Base-by-base conservation (phyloP, 2,797 vertebrate genomes). In the Dicrostonyx torquatus region DNA sequence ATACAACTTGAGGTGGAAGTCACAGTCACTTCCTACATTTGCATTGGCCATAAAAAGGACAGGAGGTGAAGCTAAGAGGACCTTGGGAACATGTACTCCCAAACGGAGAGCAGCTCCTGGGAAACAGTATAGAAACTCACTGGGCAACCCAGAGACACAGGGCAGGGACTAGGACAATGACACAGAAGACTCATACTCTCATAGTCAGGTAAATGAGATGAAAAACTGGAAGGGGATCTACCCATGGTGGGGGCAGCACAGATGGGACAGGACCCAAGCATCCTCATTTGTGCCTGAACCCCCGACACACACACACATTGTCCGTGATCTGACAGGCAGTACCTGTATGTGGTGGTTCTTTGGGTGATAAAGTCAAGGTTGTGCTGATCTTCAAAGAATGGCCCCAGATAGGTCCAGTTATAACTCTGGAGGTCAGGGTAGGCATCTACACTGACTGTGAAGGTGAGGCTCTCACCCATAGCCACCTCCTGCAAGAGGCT, bases 361-460 rank as follows among this genome's bases (percentile, higher is more conserved):
- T 0, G 9, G 75, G 5, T 77, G 26, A 0, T 14, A 78, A 87
- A 93, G 17, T 34, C 11, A 48, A 96, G 89, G 10, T 45, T 82
- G 31, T 40, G 73, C 10, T 48, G 55, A 12, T 93, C 66, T 37
- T n/a, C 68, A 78, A 94, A 96, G 93, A 97, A 96, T 34, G 97
- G 96, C 24, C 97, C 97, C 0, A 1, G 80, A 73, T 98, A 98
- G 40, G 97, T 94, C 98, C 98, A 99, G 82, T 55, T 91, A 89
- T 96, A 97, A 13, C 34, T 10, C 8, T 96, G 97, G 50, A 99
- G 98, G 58, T 95, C 90, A 6, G 99, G 99, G 86, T 99, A 99
- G 14, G 99, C 99, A 70, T 99, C 98, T 14, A 99, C 98, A 43
- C 97, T 72, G 62, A 99, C 99, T 0, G 82, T 96, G 43, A 99